phyloP scores from a whole-genome alignment of 2,113 vertebrate genomes.

The Siphamia tubifer region DNA sequence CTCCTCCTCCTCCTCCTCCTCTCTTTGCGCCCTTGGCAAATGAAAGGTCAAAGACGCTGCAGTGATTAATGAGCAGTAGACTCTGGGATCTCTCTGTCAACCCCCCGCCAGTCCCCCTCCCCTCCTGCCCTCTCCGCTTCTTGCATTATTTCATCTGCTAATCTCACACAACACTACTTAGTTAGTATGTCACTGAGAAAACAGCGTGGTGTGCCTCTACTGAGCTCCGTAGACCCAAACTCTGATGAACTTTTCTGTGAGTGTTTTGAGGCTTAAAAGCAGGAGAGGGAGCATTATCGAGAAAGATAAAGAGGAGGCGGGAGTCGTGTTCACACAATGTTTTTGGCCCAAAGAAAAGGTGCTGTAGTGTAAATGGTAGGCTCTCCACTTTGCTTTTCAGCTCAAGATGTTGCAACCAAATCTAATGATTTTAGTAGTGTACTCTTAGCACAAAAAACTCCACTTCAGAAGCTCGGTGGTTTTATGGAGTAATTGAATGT shows the following conservation, averaged over 20 bases:
- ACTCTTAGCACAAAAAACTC: constrained; percentile 54
- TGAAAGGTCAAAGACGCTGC: constrained; percentile 86
- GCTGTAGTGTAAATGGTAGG: constrained; percentile 57
- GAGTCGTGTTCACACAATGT: not conserved
- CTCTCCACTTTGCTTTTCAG: constrained; percentile 59
- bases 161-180: constrained; percentile 74
- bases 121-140: constrained; percentile 37
- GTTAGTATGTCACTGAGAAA: constrained; percentile 56
- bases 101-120: constrained; percentile 45
- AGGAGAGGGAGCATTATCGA: not conserved
- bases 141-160: constrained; percentile 81
- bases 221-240: not conserved
- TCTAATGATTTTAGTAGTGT: constrained; percentile 66
- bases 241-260: constrained; percentile 27
- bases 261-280: not conserved
- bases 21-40: constrained; percentile 83
- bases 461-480: constrained; percentile 51
- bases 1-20: too few species aligned
- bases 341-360: constrained; percentile 50
- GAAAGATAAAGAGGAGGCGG: not conserved
- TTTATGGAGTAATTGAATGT: constrained; percentile 60
- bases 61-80: constrained; percentile 86
- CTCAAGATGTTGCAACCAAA: constrained; percentile 61
- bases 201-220: constrained; percentile 5
- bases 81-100: constrained; percentile 82